Evolutionary conservation across 2,888 invertebrate species (phyloP).

Genomic region (Dolichopus griseipennis): DNA sequence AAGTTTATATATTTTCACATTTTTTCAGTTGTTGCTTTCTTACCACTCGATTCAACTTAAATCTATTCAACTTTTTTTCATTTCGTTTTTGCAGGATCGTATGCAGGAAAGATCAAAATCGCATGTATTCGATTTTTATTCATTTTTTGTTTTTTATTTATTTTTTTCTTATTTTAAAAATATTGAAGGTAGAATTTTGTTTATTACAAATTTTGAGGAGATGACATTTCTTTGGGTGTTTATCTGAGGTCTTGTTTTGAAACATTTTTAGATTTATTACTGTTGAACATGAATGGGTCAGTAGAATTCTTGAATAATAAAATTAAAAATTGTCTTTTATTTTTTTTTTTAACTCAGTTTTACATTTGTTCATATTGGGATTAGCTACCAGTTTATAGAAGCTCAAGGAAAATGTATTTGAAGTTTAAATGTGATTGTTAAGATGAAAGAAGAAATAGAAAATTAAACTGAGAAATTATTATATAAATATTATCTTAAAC

Average conservation of each 20-base stretch:
- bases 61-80: not conserved
- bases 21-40: too few species aligned
- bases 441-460: not conserved
- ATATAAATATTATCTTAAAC: too few species aligned
- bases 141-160: not conserved
- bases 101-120: not conserved
- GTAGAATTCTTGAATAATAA: conserved; percentile 16
- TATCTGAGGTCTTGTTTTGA: conserved; percentile 10
- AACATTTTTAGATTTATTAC: conserved; percentile 19
- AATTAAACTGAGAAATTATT: not conserved
- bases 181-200: not conserved
- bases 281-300: conserved; percentile 21
- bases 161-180: not conserved
- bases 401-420: too few species aligned
- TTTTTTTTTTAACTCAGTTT: not conserved
- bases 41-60: too few species aligned
- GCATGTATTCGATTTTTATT: not conserved
- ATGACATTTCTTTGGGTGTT: conserved; percentile 12
- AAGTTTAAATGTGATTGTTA: not conserved
- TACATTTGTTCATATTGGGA: not conserved
- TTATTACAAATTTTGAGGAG: conserved; percentile 2
- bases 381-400: not conserved
- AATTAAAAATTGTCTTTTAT: not conserved
- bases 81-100: not conserved
- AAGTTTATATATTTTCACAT: not conserved